Base-by-base conservation (phyloP, 2,888 invertebrate species). In the Xylophagus ater region DNA sequence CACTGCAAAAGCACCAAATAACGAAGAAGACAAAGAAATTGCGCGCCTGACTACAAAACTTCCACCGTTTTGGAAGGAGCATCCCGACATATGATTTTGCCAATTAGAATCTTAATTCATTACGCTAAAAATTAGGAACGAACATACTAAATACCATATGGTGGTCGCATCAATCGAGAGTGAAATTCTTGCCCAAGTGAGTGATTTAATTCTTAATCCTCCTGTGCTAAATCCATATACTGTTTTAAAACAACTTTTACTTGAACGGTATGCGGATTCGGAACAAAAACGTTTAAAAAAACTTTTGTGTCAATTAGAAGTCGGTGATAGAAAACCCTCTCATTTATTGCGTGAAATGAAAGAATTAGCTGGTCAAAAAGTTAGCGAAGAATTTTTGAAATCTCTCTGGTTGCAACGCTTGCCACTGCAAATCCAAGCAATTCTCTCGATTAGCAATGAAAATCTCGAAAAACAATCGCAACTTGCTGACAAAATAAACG, bases 161-260 rank as follows among this genome's bases (percentile, higher is more conserved):
- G 47, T 53, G 5, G 47, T 56, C 7, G 47, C 49, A 13, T 43
- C 47, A n/a, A 43, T 56, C 8, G 52, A 53, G 12, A 40, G 45
- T 18, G 45, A 47, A 13, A 46, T 51, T 4, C 36, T 53, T 10
- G 35, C 47, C 10, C 47, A 50, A 25, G 45, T 53, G 2, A 45
- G 46, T 30, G 54, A 54, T 20, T 36, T 52, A 1, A 46, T 55
- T 28, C 37, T 44, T 8, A 41, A 43, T 17, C 46, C 51, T 19
- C 44, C 47, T 13, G 14, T 6, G 9, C 37, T 33, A 3, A 35
- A 48, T 13, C 39, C 42, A 18, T 51, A 49, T 31, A 17, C 33
- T 26, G 37, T 44, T 10, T 32, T 51, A 6, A 53, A 52, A 38
- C 17, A 40, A 15, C 40, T 47, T 8, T 26, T 53, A 19, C 45